Percentiles rank a stretch among this genome's conserved stretches.
Evolutionary conservation across 2,797 vertebrate genomes (phyloP).

Genomic region (Tapirus indicus): DNA sequence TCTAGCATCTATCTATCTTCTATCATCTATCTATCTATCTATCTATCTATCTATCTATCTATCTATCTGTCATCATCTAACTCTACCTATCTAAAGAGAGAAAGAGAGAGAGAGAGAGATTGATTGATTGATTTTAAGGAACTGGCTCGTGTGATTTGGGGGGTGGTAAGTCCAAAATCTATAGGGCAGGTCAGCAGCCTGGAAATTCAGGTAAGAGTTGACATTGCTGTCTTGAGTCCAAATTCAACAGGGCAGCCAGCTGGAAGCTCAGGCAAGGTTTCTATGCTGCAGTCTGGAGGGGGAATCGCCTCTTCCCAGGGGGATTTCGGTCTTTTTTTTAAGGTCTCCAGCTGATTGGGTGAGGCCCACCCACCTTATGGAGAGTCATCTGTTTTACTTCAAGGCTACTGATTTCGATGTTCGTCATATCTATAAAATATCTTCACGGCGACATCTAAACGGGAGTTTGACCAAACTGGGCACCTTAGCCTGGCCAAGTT

Average conservation of each 20-base stretch:
- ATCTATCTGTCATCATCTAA: background rate
- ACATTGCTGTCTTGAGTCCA: accelerated
- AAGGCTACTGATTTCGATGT: background rate
- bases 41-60: background rate
- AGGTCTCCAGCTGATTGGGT: background rate
- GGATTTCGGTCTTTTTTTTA: background rate
- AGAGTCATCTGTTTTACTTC: background rate
- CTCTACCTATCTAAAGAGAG: background rate
- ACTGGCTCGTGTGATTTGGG: background rate
- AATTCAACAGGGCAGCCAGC: background rate
- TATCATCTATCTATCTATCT: background rate
- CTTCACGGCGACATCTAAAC: background rate
- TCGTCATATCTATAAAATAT: too few relatives aligned
- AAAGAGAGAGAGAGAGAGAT: too few relatives aligned
- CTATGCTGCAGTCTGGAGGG: too few relatives aligned
- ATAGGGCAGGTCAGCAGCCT: background rate
- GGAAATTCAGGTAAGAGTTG: background rate
- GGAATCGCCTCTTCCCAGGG: background rate
- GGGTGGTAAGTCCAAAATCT: too few relatives aligned
- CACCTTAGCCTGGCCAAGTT: background rate
- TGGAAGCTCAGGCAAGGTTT: background rate
- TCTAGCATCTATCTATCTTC: background rate
- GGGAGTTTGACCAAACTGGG: background rate
- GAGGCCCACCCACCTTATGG: background rate
- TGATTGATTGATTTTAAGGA: background rate